Evolutionary conservation across 2,113 vertebrate genomes (phyloP), one percentile per base, ranked within the genome.

Genomic region (Delphinus delphis): DNA sequence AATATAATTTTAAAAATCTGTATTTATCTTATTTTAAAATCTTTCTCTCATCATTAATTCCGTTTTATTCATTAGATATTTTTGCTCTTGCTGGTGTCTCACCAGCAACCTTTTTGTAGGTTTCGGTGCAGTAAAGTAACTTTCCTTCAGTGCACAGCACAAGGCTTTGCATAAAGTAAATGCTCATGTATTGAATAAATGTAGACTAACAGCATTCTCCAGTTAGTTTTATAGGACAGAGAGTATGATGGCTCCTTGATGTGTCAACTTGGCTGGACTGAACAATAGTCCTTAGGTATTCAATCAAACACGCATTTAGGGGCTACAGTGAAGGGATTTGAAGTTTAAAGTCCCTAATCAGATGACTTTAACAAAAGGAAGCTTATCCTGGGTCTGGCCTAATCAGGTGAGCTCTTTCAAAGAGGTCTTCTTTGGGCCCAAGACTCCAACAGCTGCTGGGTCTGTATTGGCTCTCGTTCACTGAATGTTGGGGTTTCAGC

Each of bases 341-440:
- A 25, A 71, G n/a, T 47, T 38, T 67, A 74, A 84, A 74, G 8
- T 55, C 20, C 31, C 20, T 76, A 79, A 82, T 86, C n/a, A 82
- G 33, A 86, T 87, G 60, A 70, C 36, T 81, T 95, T 25, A 81
- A 93, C 47, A 73, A 58, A 82, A 95, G 25, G 23, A 95, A 91
- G 67, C 55, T 76, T 88, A 71, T 53, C 21, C 65, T 83, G 74
- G 41, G 74, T 2, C 77, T 92, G 47, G 53, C 33, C 36, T 90
- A 62, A 65, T 90, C 76, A 96, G 44, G 20, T 23, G 44, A 82
- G 47, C 26, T 50, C 53, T 86, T 81, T 74, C 15, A 70, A 80
- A 65, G 25, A 81, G 28, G 23, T 1, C 63, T 88, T 93, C 53
- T 28, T 4, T 60, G 74, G 33, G 38, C 53, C 65, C 33, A 90